Base-by-base conservation (phyloP, 2,797 vertebrate species). In the Falco berigora region DNA sequence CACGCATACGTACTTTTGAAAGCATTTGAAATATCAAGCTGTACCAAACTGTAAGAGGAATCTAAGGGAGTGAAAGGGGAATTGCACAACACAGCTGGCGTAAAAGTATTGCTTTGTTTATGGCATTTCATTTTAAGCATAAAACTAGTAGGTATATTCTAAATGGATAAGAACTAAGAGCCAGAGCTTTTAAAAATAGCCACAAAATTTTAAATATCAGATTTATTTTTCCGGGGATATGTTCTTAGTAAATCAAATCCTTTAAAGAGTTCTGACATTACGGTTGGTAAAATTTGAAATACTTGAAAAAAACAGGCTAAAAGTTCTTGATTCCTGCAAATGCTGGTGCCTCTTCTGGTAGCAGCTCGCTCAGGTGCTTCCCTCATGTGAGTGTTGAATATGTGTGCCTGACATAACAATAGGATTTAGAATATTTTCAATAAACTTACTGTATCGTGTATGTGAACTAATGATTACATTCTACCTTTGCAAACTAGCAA, bases 1-100 rank as follows among this genome's bases (percentile, higher is more conserved):
- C 2, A 1, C 12, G 15, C 10, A 3, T 16, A 11, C 32, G 3
- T 25, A 19, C 4, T 44, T 94, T 19, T 8, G 36, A 40, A 93
- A 88, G 25, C 21, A 56, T 18, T 2, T n/a, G 34, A 49, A n/a
- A 15, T 80, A 66, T 34, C 14, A 38, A 73, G 5, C 2, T 59
- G 5, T 23, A 21, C 32, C 47, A 73, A 74, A 81, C 10, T 24
- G 18, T 13, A 18, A 14, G 23, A 49, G 49, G 86, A 50, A 64
- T 56, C 4, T 58, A 34, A 34, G 3, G 4, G 32, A 16, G 38
- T 5, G 3, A 66, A 73, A 74, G 24, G 16, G 46, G 19, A 92
- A 49, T 47, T 42, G 11, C 0, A 0, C 7, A 24, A 55, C 16
- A 11, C 21, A 50, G 34, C 22, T 21, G 6, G 6, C 25, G 24